These are phyloP conservation scores for Phengaris arion DNA, from an alignment of 2,888 invertebrate species.

Conservation along the genomic window DNA sequence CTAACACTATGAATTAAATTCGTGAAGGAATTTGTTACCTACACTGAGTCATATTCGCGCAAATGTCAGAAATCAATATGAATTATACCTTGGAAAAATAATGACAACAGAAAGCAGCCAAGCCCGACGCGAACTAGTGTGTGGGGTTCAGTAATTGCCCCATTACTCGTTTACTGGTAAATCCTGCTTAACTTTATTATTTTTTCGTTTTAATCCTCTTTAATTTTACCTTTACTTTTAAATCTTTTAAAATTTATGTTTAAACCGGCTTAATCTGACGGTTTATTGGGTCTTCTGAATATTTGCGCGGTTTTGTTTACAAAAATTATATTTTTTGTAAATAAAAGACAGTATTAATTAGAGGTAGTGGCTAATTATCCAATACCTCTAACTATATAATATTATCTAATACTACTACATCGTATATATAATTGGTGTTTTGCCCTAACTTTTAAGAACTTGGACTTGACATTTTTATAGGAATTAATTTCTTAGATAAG, in stretches of 20 bases:
- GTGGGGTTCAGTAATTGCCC: not conserved
- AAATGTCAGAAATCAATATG: not conserved
- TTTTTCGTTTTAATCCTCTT: not conserved
- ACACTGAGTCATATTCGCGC: not conserved
- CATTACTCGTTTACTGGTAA: slow-evolving; percentile 16
- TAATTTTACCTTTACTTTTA: not conserved
- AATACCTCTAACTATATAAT: too few relatives aligned
- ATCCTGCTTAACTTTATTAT: slow-evolving; percentile 8
- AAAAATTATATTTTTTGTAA: too few relatives aligned
- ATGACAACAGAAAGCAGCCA: slow-evolving; percentile 1
- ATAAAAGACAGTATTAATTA: too few relatives aligned
- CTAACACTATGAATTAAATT: not conserved
- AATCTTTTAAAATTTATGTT: not conserved
- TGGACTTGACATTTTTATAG: too few relatives aligned
- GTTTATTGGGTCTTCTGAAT: not conserved
- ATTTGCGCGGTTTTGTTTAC: not conserved
- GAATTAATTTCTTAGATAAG: too few relatives aligned
- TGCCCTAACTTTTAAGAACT: too few relatives aligned
- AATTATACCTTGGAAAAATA: not conserved
- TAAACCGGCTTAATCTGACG: not conserved
- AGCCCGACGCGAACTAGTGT: not conserved
- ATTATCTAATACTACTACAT: too few relatives aligned
- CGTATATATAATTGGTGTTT: too few relatives aligned
- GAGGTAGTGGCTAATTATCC: too few relatives aligned
- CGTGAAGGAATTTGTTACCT: not conserved